Evolutionary conservation across 2,113 vertebrate species (phyloP).

Genomic region (Lagopus leucura): DNA sequence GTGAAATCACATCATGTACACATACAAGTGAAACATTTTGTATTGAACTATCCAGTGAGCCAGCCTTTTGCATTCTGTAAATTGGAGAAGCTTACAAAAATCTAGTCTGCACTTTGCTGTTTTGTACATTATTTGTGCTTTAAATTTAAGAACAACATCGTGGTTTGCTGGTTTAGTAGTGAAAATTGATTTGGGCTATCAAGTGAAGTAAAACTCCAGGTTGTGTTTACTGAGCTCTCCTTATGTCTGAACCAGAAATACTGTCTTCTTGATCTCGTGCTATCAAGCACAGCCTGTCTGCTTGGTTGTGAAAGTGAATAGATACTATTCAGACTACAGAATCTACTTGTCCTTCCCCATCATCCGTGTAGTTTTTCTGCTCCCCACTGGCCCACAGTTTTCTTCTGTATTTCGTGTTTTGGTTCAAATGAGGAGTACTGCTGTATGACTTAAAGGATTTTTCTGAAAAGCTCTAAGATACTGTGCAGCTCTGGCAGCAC

Average conservation of each 20-base stretch:
- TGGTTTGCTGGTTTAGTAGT: neutral
- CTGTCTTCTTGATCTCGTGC: neutral
- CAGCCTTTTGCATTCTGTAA: neutral
- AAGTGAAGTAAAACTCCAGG: neutral
- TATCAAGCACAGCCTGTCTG: neutral
- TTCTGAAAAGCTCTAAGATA: neutral
- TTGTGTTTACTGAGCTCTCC: neutral
- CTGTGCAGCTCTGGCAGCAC: neutral
- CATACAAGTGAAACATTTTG: neutral
- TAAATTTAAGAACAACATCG: neutral
- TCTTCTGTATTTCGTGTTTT: neutral
- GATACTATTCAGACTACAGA: neutral
- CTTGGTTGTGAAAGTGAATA: neutral
- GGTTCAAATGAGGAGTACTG: neutral
- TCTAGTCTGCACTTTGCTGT: neutral
- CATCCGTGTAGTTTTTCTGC: neutral
- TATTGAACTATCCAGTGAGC: neutral
- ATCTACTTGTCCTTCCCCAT: neutral
- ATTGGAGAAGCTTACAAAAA: neutral
- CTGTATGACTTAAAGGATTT: neutral
- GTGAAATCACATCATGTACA: neutral
- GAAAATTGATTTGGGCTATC: neutral
- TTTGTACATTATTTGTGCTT: neutral
- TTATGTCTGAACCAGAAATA: neutral
- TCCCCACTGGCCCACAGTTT: neutral